phyloP scores from a whole-genome alignment of 2,888 invertebrate species.

The Harpalus rubripes region DNA sequence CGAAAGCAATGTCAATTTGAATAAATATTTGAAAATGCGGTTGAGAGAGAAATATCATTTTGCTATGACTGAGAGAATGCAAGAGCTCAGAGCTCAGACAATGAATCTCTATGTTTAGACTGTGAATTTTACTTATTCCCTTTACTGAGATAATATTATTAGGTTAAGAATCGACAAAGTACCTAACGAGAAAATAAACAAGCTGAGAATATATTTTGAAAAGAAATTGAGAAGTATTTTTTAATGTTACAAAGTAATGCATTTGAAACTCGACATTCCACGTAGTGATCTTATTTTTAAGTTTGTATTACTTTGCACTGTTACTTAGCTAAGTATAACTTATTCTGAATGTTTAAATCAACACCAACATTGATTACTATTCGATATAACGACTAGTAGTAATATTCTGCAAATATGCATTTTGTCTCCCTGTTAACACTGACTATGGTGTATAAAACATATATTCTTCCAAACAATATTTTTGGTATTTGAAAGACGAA shows the following conservation, averaged over 20 bases:
- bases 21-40: slow-evolving; percentile 43
- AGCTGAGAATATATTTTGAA: slow-evolving; percentile 62
- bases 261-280: slow-evolving; percentile 42
- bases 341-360: slow-evolving; percentile 39
- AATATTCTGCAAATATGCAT: slow-evolving; percentile 25
- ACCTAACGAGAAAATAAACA: slow-evolving; percentile 59
- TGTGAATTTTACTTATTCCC: slow-evolving; percentile 62
- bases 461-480: slow-evolving; percentile 66
- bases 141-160: slow-evolving; percentile 62
- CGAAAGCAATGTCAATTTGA: slow-evolving; percentile 8
- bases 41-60: slow-evolving; percentile 14
- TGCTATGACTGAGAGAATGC: slow-evolving; percentile 11
- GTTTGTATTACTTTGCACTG: slow-evolving; percentile 29
- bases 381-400: slow-evolving; percentile 39
- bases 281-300: slow-evolving; percentile 24
- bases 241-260: slow-evolving; percentile 35
- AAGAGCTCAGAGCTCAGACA: slow-evolving; percentile 33
- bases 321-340: slow-evolving; percentile 32
- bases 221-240: slow-evolving; percentile 62
- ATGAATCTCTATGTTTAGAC: slow-evolving; percentile 67
- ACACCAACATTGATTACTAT: slow-evolving; percentile 28
- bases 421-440: slow-evolving; percentile 44
- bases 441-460: slow-evolving; percentile 53
- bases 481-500: slow-evolving; percentile 63
- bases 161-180: slow-evolving; percentile 58